Conservation (phyloP, 2,797 vertebrate genomes). For the Takifugu ocellatus region DNA sequence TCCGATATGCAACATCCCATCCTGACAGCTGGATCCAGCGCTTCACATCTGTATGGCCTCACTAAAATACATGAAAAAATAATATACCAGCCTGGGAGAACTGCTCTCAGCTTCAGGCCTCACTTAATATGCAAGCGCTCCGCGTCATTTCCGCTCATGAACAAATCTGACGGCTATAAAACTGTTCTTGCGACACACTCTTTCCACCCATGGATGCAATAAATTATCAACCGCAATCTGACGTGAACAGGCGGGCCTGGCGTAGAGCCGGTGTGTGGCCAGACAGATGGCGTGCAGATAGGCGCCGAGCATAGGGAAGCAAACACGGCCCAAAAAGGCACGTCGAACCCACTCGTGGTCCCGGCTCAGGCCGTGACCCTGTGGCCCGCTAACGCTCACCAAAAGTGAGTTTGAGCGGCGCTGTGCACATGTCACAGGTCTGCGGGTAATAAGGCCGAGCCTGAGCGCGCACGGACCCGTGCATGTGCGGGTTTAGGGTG, state of each 20-base stretch:
- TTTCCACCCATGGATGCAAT: slow-evolving; percentile 5
- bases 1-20: slow-evolving; percentile 5
- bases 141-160: not conserved
- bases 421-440: slow-evolving; percentile 26
- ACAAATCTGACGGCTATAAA: not conserved
- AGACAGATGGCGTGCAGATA: slow-evolving; percentile 56
- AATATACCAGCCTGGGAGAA: slow-evolving; percentile 11
- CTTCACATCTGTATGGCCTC: not conserved
- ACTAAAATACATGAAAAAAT: slow-evolving; percentile 11
- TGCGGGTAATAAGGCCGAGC: slow-evolving; percentile 11
- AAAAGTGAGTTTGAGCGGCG: slow-evolving; percentile 32
- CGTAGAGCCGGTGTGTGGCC: slow-evolving; percentile 43
- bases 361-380: slow-evolving; percentile 50
- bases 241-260: slow-evolving; percentile 31
- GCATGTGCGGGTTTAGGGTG: slow-evolving; percentile 34
- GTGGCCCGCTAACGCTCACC: slow-evolving; percentile 2
- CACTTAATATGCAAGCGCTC: not conserved
- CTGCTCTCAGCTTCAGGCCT: not conserved
- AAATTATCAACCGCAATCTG: slow-evolving; percentile 28
- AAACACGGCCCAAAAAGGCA: slow-evolving; percentile 50
- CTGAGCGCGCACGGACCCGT: slow-evolving; percentile 38
- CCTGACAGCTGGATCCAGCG: slow-evolving; percentile 4
- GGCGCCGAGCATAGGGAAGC: slow-evolving; percentile 53
- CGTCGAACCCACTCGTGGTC: slow-evolving; percentile 50
- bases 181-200: slow-evolving; percentile 16